Conservation (phyloP, 2,113 vertebrate genomes). For the Proteles cristata region DNA sequence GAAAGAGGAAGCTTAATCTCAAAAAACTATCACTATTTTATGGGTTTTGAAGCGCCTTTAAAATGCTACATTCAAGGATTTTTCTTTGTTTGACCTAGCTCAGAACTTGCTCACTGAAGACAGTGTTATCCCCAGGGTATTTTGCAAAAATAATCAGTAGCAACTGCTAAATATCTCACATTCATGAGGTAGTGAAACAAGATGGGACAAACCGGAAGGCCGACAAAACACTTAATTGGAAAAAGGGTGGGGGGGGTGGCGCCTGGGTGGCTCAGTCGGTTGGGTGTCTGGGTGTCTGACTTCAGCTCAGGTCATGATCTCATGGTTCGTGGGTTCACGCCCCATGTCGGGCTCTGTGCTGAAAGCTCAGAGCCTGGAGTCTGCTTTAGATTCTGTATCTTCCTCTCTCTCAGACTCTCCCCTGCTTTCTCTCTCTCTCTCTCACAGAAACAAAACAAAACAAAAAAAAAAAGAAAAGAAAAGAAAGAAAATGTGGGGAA, state of each 20-base stretch:
- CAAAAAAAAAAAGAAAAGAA: no score
- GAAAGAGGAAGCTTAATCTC: neutral
- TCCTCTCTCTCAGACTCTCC: no score
- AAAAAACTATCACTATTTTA: neutral
- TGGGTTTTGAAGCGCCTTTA: neutral
- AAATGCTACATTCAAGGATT: neutral
- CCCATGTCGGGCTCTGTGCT: no score
- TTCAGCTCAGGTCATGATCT: no score
- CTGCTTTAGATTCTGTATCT: no score
- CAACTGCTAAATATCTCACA: neutral
- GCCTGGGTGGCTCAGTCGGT: no score
- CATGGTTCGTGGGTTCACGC: no score
- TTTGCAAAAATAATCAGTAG: constrained; percentile 14
- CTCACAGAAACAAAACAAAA: no score
- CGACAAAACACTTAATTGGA: neutral
- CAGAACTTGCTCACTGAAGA: neutral
- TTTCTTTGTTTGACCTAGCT: neutral
- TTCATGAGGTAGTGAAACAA: neutral
- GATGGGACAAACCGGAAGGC: neutral
- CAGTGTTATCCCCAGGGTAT: neutral
- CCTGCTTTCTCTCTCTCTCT: no score
- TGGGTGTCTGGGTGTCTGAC: no score
- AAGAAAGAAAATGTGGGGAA: neutral
- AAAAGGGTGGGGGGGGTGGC: no score
- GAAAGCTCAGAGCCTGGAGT: no score